Evolutionary conservation across 2,888 invertebrate species (phyloP).

Genomic region (Campoplex nolae): DNA sequence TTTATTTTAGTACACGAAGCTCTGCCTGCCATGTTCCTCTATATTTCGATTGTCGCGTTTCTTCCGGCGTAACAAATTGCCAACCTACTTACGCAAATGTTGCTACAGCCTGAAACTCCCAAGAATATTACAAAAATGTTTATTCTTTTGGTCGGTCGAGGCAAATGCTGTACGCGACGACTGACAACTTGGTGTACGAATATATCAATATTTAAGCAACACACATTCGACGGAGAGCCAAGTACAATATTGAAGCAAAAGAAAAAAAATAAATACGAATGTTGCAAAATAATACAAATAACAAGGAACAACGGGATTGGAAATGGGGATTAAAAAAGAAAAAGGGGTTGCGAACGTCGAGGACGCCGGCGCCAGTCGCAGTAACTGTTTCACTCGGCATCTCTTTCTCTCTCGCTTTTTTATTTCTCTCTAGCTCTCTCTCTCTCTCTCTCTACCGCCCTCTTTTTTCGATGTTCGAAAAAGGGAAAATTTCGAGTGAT

Average conservation of each 20-base stretch:
- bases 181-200: background rate
- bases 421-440: no score
- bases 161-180: background rate
- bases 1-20: slow-evolving; percentile 10
- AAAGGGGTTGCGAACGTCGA: slow-evolving; percentile 49
- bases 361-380: slow-evolving; percentile 61
- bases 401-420: background rate
- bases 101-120: slow-evolving; percentile 8
- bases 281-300: slow-evolving; percentile 26
- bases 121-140: slow-evolving; percentile 19
- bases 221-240: slow-evolving; percentile 5
- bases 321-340: slow-evolving; percentile 4
- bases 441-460: background rate
- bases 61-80: slow-evolving; percentile 69
- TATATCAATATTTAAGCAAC: slow-evolving; percentile 17
- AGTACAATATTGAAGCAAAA: background rate
- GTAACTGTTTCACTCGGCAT: slow-evolving; percentile 18
- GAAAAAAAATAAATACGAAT: slow-evolving; percentile 1
- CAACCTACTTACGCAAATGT: slow-evolving; percentile 69
- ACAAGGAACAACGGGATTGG: slow-evolving; percentile 10
- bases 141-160: background rate
- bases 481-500: slow-evolving; percentile 37
- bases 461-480: slow-evolving; percentile 4
- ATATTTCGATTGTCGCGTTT: slow-evolving; percentile 59
- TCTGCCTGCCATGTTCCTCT: slow-evolving; percentile 1